Base-by-base conservation (phyloP, 1,140 invertebrate genomes). In the Aradophagus sp. region DNA sequence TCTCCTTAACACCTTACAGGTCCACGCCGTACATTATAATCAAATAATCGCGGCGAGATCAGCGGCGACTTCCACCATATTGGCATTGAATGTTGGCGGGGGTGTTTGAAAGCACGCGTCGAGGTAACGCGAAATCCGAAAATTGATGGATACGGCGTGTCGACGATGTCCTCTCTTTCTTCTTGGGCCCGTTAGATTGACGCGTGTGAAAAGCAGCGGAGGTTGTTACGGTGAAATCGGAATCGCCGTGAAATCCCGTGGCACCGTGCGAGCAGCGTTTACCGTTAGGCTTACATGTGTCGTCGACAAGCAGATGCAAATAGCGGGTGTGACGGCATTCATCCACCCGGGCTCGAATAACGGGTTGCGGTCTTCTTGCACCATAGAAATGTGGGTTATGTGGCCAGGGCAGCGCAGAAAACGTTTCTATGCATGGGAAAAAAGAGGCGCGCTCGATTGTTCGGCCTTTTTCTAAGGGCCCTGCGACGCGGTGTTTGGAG, bases 371-470 rank as follows among this genome's bases (percentile, higher is more conserved):
- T 74, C 47, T 52, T 55, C 67, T 61, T 59, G 56, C 74, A 77
- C 76, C 73, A 83, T 85, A 75, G 77, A 84, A 84, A 85, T 84
- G 52, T 85, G 80, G 83, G 82, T 85, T 86, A 85, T 81, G 75
- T 81, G 81, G 75, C 72, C 75, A 82, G 81, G 63, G 78, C n/a
- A 78, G 78, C 78, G 76, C 76, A 79, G 73, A 78, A 84, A 84
- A n/a, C n/a, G n/a, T 84, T 83, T 84, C 79, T 84, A 84, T 85
- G 80, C 79, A 82, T 73, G 74, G 69, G 72, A 80, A 80, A 80
- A 61, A 69, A 47, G 35, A 45, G 45, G 53, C 38, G n/a, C 36
- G 39, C 53, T 72, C 68, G 56, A 61, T 56, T 55, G 47, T 45
- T 27, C 13, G 16, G 11, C 16, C n/a, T n/a, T 61, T 59, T 68